Evolutionary conservation across 2,113 vertebrate species (phyloP).

Genomic region (Ctenomys sociabilis): DNA sequence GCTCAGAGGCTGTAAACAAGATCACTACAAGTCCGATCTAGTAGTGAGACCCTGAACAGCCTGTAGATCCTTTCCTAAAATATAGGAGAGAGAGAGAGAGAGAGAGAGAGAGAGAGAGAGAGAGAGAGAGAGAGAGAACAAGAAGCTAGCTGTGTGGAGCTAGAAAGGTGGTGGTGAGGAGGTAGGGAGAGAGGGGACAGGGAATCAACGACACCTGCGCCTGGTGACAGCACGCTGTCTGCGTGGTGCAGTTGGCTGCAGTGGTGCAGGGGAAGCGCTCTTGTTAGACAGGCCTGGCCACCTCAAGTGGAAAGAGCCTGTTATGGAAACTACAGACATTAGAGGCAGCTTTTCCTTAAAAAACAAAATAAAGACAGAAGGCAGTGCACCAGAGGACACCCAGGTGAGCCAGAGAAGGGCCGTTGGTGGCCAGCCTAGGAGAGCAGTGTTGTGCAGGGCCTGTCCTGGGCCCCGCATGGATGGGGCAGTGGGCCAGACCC

Average conservation of each 20-base stretch:
- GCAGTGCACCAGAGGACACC: neutral
- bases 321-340: neutral
- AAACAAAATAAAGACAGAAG: neutral
- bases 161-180: neutral
- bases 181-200: neutral
- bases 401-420: neutral
- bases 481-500: too few species aligned
- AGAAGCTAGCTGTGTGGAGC: neutral
- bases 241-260: neutral
- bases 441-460: neutral
- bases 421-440: neutral
- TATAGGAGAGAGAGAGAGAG: too few species aligned
- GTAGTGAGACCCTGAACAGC: too few species aligned
- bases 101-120: too few species aligned
- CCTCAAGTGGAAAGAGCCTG: neutral
- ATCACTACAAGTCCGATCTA: too few species aligned
- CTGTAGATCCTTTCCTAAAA: too few species aligned
- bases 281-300: neutral
- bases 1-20: too few species aligned
- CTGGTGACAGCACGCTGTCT: rapidly evolving
- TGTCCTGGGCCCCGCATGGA: neutral
- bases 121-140: too few species aligned
- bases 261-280: neutral
- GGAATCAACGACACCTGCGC: rapidly evolving
- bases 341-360: neutral